These are phyloP conservation scores for Brachionus rotundiformis DNA, from an alignment of 1,140 invertebrate species.

Conservation along the genomic window DNA sequence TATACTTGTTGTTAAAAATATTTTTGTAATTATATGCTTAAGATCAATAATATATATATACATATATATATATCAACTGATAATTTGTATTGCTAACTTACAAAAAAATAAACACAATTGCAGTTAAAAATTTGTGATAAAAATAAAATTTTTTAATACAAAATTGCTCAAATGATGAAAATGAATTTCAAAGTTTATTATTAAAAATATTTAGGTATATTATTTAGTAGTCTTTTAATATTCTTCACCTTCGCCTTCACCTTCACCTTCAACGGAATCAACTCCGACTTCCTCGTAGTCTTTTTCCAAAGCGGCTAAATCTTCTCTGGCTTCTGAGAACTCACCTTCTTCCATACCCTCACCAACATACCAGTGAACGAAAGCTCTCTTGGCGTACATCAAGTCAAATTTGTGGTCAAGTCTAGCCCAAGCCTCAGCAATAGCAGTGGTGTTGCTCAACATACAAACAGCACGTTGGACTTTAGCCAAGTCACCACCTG, in stretches of 20 bases:
- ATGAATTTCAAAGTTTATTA: too few relatives aligned
- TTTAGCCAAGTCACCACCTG: constrained; percentile 72
- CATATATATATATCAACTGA: too few relatives aligned
- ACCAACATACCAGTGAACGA: constrained; percentile 60
- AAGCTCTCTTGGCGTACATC: constrained; percentile 54
- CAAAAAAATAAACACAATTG: too few relatives aligned
- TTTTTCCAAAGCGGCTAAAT: constrained; percentile 56
- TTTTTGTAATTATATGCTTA: too few relatives aligned
- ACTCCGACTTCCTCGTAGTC: constrained; percentile 61
- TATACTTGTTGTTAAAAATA: too few relatives aligned
- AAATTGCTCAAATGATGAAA: too few relatives aligned
- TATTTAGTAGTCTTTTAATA: too few relatives aligned
- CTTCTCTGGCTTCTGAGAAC: constrained; percentile 58
- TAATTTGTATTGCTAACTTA: too few relatives aligned
- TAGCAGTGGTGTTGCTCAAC: constrained; percentile 79
- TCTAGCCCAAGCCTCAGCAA: constrained; percentile 76
- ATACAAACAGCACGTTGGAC: constrained; percentile 71
- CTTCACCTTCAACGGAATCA: constrained; percentile 62
- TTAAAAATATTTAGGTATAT: too few relatives aligned
- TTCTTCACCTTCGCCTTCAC: constrained; percentile 52
- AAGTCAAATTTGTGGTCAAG: constrained; percentile 63
- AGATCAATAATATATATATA: too few relatives aligned
- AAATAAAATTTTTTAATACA: too few relatives aligned
- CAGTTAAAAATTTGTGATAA: too few relatives aligned
- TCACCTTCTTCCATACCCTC: constrained; percentile 67